These are phyloP conservation scores for Chloromyia formosa DNA, from an alignment of 2,888 invertebrate species.

Conservation along the genomic window DNA sequence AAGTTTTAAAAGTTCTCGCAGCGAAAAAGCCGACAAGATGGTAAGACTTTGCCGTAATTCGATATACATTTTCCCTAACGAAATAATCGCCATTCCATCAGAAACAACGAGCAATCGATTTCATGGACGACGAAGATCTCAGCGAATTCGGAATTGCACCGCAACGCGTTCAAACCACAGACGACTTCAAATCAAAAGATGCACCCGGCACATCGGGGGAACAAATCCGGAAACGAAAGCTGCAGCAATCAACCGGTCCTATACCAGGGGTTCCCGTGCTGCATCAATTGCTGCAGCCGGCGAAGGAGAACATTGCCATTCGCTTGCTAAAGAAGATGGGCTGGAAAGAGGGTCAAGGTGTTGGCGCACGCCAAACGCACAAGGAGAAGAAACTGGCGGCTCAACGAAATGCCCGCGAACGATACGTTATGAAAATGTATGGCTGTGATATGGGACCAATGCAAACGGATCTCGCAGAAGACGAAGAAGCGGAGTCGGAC, in stretches of 20 bases:
- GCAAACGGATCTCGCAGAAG: not conserved
- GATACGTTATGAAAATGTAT: slow-evolving; percentile 59
- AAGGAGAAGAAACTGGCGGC: slow-evolving; percentile 62
- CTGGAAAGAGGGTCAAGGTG: slow-evolving; percentile 89
- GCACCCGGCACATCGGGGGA: slow-evolving; percentile 59
- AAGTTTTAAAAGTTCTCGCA: slow-evolving; percentile 88
- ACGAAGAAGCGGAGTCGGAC: slow-evolving; percentile 50
- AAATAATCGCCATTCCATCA: slow-evolving; percentile 51
- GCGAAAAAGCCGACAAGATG: slow-evolving; percentile 68
- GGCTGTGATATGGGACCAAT: slow-evolving; percentile 55
- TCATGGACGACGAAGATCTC: slow-evolving; percentile 98
- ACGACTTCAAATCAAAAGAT: slow-evolving; percentile 70
- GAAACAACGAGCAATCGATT: slow-evolving; percentile 85
- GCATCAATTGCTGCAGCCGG: slow-evolving; percentile 73
- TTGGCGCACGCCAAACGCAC: slow-evolving; percentile 63
- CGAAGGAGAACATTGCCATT: slow-evolving; percentile 89
- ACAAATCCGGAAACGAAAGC: slow-evolving; percentile 64
- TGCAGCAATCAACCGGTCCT: slow-evolving; percentile 55
- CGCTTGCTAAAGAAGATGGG: slow-evolving; percentile 88
- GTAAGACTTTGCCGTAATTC: slow-evolving; percentile 21
- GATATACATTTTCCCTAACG: too few species aligned
- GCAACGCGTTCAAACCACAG: slow-evolving; percentile 79
- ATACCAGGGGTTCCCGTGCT: slow-evolving; percentile 75
- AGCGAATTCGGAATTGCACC: slow-evolving; percentile 96
- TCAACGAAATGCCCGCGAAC: slow-evolving; percentile 57